These are phyloP conservation scores for Tragelaphus buxtoni DNA, from an alignment of 2,113 vertebrate species.

Conservation along the genomic window DNA sequence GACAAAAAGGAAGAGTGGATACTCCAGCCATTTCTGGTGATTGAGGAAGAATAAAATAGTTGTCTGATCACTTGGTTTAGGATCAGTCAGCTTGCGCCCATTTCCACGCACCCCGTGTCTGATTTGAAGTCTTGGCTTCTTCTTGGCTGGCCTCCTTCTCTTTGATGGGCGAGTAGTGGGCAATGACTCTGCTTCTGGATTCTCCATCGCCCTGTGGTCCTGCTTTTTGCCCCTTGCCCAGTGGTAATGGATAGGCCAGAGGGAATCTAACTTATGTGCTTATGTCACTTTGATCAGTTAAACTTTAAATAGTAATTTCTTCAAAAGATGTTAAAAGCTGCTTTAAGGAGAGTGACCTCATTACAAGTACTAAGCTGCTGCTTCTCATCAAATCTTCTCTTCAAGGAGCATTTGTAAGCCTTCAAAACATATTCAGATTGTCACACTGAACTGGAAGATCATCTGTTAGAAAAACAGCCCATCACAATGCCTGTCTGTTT, in stretches of 20 bases:
- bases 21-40: neutral
- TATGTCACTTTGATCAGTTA: slow-evolving; percentile 16
- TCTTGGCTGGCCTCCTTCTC: neutral
- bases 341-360: slow-evolving; percentile 47
- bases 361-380: slow-evolving; percentile 28
- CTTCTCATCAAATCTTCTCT: slow-evolving; percentile 53
- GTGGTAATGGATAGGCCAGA: neutral
- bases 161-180: neutral
- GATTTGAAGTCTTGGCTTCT: neutral
- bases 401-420: slow-evolving; percentile 20
- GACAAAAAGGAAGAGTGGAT: neutral
- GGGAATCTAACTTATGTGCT: neutral
- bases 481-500: neutral
- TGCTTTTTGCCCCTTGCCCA: neutral
- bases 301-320: slow-evolving; percentile 45
- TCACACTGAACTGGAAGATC: neutral
- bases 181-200: neutral
- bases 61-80: neutral
- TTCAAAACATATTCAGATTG: slow-evolving; percentile 37
- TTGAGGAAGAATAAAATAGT: neutral
- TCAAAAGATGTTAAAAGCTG: slow-evolving; percentile 55
- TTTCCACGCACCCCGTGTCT: neutral
- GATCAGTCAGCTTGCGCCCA: neutral
- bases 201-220: neutral
- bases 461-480: neutral